Base-by-base conservation (phyloP, 2,888 invertebrate species). In the Gonocerus acuteangulatus region DNA sequence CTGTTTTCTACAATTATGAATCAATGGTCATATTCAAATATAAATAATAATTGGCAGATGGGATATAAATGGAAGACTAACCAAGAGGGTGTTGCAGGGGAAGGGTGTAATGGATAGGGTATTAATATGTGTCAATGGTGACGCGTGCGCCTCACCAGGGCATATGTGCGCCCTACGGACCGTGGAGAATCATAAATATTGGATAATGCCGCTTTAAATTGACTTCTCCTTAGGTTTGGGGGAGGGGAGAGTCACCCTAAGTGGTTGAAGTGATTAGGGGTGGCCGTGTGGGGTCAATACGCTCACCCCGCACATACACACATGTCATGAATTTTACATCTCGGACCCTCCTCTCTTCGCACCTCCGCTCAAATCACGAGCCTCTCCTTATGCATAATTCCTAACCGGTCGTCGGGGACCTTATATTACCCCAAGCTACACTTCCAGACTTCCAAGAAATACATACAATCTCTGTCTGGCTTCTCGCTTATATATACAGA, bases 101-200 rank as follows among this genome's bases (percentile, higher is more conserved):
- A 23, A 21, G 57, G 45, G 32, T 47, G 57, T 57, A 57, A 57
- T 57, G 57, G 57, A 57, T 57, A 57, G 57, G 19, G 57, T 57
- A 57, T 57, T 57, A 57, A 57, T 57, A 57, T 21, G 47, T 18
- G 47, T 18, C 21, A 21, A 22, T 22, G 47, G 19, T 21, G 45
- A 45, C 42, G 32, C 27, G 57, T 47, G 57, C 23, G 23, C 15
- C 6, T 4, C 7, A 2, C 34, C 16, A 32, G 6, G 44, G 57
- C 32, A 18, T 23, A 18, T 23, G n/a, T 1, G 54, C 45, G 54
- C 54, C 36, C 54, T 19, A 15, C 54, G 34, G 54, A 42, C 54
- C 62, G 57, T 48, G 54, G 51, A 47, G 54, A 54, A 60, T 60
- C 60, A 60, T 60, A 60, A 60, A 60, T 60, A 60, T 60, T 60